Conservation (phyloP, 2,888 invertebrate species). For the Platycnemis pennipes region DNA sequence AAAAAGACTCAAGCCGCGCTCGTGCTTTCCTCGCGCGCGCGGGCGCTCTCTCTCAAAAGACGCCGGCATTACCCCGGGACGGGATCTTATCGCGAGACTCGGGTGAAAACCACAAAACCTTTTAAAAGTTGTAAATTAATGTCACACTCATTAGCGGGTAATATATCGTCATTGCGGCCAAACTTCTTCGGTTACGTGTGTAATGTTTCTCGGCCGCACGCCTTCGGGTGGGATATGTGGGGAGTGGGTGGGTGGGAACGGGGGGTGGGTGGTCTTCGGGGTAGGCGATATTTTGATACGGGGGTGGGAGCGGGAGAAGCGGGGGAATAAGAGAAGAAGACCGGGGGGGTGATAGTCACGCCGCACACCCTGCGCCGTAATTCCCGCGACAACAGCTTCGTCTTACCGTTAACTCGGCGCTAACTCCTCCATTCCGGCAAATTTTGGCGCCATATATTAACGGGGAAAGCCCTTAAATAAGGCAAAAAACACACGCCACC, state of each 20-base stretch:
- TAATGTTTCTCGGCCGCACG: constrained; percentile 40
- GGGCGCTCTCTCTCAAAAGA: background rate
- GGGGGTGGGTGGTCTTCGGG: background rate
- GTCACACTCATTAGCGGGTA: constrained; percentile 63
- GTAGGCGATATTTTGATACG: background rate
- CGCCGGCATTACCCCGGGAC: background rate
- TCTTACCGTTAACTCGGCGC: constrained; percentile 65
- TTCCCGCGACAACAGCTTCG: constrained; percentile 66
- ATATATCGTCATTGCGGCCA: constrained; percentile 59
- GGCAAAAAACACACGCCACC: constrained; percentile 27
- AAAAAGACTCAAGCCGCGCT: background rate
- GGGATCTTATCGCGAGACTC: constrained; percentile 4
- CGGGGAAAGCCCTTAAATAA: constrained; percentile 55
- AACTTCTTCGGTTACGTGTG: constrained; percentile 66
- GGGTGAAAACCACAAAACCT: constrained; percentile 37
- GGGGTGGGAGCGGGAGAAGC: background rate
- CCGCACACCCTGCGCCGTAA: constrained; percentile 56
- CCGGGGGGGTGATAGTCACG: constrained; percentile 2
- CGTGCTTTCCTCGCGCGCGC: background rate
- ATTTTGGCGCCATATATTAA: constrained; percentile 62
- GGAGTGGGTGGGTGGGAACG: background rate
- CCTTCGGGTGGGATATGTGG: background rate
- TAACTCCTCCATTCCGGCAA: constrained; percentile 65
- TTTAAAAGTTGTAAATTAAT: constrained; percentile 63
- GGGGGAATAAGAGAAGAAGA: background rate